Evolutionary conservation across 2,797 vertebrate genomes (phyloP).

Genomic region (Artibeus jamaicensis): DNA sequence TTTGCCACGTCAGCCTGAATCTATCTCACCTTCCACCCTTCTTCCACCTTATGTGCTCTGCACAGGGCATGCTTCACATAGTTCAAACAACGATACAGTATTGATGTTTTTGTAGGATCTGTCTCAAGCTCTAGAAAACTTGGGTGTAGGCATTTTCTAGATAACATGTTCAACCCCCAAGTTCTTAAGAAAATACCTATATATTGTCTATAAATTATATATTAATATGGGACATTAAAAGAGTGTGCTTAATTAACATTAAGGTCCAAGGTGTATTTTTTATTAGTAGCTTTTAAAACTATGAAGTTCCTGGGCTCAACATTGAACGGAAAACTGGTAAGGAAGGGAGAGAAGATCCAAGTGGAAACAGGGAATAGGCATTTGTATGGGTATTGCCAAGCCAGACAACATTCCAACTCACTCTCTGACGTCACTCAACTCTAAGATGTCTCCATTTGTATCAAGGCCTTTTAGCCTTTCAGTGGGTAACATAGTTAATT

Average conservation of each 20-base stretch:
- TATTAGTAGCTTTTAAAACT: neutral
- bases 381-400: neutral
- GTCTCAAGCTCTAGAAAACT: neutral
- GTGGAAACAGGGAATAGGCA: neutral
- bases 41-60: neutral
- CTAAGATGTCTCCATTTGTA: neutral
- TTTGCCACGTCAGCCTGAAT: neutral
- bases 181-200: neutral
- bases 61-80: neutral
- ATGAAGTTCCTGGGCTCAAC: neutral
- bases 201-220: neutral
- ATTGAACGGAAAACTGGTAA: neutral
- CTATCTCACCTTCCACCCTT: neutral
- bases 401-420: neutral
- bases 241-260: neutral
- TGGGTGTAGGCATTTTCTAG: neutral
- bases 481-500: neutral
- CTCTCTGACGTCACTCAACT: neutral
- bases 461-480: neutral
- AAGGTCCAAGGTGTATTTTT: neutral
- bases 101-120: neutral
- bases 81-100: neutral
- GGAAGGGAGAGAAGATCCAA: neutral
- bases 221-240: neutral
- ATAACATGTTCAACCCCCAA: neutral